These are phyloP conservation scores for Stomatorhinus walkeri DNA, from an alignment of 2,797 vertebrate species.

Conservation along the genomic window DNA sequence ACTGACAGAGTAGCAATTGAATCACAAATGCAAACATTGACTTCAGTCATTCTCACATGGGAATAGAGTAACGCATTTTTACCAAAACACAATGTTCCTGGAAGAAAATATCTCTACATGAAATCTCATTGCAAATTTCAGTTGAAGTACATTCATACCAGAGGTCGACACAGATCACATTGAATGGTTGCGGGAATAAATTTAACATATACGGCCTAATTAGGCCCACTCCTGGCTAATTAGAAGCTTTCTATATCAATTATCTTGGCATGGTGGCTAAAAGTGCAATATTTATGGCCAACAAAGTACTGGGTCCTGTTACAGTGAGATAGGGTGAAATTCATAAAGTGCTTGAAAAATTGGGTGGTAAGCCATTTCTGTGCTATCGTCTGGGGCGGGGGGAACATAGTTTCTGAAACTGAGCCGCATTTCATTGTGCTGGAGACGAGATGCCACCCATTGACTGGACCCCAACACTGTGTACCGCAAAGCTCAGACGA, in stretches of 20 bases:
- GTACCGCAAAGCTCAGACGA: neutral
- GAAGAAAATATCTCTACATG: neutral
- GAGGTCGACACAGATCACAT: neutral
- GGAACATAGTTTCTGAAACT: neutral
- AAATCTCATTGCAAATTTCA: neutral
- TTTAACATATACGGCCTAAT: neutral
- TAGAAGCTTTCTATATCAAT: slow-evolving; percentile 21
- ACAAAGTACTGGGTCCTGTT: neutral
- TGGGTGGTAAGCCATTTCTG: neutral
- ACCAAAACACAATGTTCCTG: neutral
- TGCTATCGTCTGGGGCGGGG: neutral
- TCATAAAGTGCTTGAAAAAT: neutral
- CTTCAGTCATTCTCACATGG: neutral
- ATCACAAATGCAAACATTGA: neutral
- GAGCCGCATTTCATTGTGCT: neutral
- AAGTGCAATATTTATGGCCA: slow-evolving; percentile 14
- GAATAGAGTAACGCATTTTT: neutral
- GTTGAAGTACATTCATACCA: neutral
- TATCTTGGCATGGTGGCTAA: slow-evolving; percentile 2
- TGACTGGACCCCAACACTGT: neutral
- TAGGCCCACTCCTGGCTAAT: neutral
- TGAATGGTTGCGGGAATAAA: neutral
- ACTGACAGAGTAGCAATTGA: neutral
- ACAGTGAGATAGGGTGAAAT: neutral
- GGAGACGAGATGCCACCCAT: neutral